phyloP scores from a whole-genome alignment of 53 echinoderm and acorn worm species.

The Paracentrotus lividus region DNA sequence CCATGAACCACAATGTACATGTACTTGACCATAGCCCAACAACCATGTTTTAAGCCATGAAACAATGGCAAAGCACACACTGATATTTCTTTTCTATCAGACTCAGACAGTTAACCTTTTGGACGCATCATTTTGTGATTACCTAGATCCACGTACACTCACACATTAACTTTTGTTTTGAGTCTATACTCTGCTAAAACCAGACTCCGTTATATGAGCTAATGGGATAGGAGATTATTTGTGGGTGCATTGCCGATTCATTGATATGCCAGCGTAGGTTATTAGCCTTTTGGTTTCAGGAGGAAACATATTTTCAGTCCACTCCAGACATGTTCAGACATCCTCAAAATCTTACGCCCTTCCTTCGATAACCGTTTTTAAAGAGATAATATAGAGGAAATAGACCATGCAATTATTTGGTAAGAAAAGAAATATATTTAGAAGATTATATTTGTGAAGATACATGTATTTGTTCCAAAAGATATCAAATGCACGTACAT shows the following conservation, averaged over 20 bases:
- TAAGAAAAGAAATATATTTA: too few species aligned
- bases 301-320: background rate
- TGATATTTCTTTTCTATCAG: too few species aligned
- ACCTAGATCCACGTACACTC: background rate
- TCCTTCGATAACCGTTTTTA: background rate
- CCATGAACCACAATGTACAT: too few species aligned
- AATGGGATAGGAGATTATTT: background rate
- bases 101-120: background rate
- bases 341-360: background rate
- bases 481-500: too few species aligned
- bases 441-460: too few species aligned
- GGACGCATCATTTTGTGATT: background rate
- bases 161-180: background rate
- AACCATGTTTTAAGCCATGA: too few species aligned
- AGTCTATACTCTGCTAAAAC: background rate
- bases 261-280: background rate
- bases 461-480: background rate
- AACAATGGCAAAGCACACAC: too few species aligned
- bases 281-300: background rate
- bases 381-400: too few species aligned
- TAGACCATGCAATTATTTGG: too few species aligned
- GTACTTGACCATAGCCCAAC: too few species aligned
- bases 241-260: constrained; percentile 4
- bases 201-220: background rate
- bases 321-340: background rate